Base-by-base conservation (phyloP, 2,888 invertebrate species). In the Nephrotoma appendiculata region DNA sequence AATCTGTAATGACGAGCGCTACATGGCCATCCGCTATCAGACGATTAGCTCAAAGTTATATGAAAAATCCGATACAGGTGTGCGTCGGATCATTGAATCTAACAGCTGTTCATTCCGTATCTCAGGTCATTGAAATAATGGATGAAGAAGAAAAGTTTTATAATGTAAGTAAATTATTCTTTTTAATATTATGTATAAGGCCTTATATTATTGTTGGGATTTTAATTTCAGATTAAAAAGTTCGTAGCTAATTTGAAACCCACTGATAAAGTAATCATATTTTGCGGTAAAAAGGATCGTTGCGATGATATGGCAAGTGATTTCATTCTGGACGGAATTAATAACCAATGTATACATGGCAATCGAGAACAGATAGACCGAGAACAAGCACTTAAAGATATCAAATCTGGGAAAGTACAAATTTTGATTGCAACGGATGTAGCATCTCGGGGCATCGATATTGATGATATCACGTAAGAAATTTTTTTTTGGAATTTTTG, bases 1-100 rank as follows among this genome's bases (percentile, higher is more conserved):
- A 99, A 91, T 98, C 98, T n/a, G 95, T 98, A 0, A 98, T 99
- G 98, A 99, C 98, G 0, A 96, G 96, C 90, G 99, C 99, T 12
- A 99, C 99, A 0, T 99, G 98, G 99, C 98, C 98, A 0, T 92
- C 93, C 86, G 96, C 95, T 83, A 98, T 99, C 0, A 93, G 98
- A 15, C 93, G 96, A 19, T 92, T 99, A 83, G 98, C 98, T 0
- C 93, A 95, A 88, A 94, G 95, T 1, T 98, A 98, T 90, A 97
- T 98, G 95, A 95, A 94, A 87, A 94, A 98, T 91, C 98, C 98
- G 0, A 93, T 98, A 86, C 97, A 98, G 92, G 96, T 98, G 0
- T 96, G 95, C 90, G 96, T 99, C 41, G 98, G 98, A 0, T 95
- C 95, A 86, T 93, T 95, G 52, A 98, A 99, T 92, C 92, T 99